These are phyloP conservation scores for Morone chrysops DNA, from an alignment of 2,113 vertebrate species.

Conservation along the genomic window DNA sequence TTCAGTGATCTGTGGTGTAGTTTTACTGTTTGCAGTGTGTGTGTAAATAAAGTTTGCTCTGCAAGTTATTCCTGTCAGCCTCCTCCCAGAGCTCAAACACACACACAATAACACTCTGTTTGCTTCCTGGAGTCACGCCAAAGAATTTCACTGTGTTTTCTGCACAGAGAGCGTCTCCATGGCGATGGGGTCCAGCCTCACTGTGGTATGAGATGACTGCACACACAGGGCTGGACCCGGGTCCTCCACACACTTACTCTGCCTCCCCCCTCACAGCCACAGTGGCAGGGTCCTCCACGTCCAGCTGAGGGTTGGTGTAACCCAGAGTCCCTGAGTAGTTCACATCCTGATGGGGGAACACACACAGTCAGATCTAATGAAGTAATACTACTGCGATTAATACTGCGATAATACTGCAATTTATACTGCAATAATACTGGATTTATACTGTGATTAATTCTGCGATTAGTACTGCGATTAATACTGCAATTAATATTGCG, in stretches of 20 bases:
- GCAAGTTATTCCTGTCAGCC: neutral
- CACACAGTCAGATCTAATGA: too few relatives aligned
- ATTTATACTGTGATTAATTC: too few relatives aligned
- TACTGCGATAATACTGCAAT: too few relatives aligned
- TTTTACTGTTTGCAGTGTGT: too few relatives aligned
- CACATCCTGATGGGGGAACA: constrained; percentile 80
- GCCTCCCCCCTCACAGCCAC: constrained; percentile 68
- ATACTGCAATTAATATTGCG: too few relatives aligned
- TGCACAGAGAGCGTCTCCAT: constrained; percentile 64
- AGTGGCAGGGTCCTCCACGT: constrained; percentile 77
- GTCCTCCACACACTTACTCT: constrained; percentile 77
- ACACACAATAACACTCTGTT: constrained; percentile 38
- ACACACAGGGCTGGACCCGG: too few relatives aligned
- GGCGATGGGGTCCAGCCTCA: constrained; percentile 40
- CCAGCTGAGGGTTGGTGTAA: constrained; percentile 86
- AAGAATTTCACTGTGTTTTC: constrained; percentile 69
- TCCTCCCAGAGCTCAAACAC: neutral
- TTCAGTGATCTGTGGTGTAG: too few relatives aligned
- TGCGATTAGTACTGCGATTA: too few relatives aligned
- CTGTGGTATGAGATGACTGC: constrained; percentile 40
- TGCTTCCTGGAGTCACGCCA: constrained; percentile 65
- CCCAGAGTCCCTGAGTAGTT: constrained; percentile 83
- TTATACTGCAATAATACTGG: too few relatives aligned
- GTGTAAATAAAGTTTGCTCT: too few relatives aligned
- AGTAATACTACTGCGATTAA: too few relatives aligned